phyloP scores from a whole-genome alignment of 2,113 vertebrate genomes.

The Raja brachyura region DNA sequence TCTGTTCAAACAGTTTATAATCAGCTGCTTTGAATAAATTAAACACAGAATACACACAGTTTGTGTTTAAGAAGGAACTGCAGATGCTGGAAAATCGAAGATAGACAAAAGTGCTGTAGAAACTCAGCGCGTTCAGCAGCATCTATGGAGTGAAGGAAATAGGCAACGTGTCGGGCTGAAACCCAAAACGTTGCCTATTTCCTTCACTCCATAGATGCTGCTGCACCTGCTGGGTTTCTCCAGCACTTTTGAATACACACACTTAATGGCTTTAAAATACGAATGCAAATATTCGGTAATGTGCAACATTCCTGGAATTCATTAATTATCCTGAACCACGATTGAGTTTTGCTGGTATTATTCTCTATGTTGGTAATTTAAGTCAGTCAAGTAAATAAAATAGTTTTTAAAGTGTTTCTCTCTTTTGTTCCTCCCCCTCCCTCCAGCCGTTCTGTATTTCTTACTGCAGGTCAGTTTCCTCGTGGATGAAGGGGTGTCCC shows the following conservation, averaged over 20 bases:
- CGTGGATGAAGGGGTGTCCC: slow-evolving; percentile 91
- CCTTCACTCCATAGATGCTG: too few relatives aligned
- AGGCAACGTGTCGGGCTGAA: too few relatives aligned
- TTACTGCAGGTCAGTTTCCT: slow-evolving; percentile 96
- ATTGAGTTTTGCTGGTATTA: not conserved
- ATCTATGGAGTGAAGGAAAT: too few relatives aligned
- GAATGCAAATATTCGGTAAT: not conserved
- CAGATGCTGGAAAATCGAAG: too few relatives aligned
- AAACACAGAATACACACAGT: not conserved
- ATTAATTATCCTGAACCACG: not conserved
- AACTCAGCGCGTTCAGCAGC: too few relatives aligned
- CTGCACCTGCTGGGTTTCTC: too few relatives aligned
- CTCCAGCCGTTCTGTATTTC: slow-evolving; percentile 88
- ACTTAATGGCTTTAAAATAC: too few relatives aligned
- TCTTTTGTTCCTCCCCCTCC: slow-evolving; percentile 20
- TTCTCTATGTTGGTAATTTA: not conserved
- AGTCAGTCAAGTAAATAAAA: not conserved
- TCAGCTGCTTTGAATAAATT: not conserved
- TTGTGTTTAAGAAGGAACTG: too few relatives aligned
- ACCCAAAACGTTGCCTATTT: too few relatives aligned
- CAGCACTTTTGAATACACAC: not conserved
- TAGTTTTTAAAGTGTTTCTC: not conserved
- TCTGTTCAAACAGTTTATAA: not conserved
- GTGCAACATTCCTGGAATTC: not conserved
- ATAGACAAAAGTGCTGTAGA: too few relatives aligned